Evolutionary conservation across 2,113 vertebrate genomes (phyloP).

Genomic region (Atherinomorus stipes): DNA sequence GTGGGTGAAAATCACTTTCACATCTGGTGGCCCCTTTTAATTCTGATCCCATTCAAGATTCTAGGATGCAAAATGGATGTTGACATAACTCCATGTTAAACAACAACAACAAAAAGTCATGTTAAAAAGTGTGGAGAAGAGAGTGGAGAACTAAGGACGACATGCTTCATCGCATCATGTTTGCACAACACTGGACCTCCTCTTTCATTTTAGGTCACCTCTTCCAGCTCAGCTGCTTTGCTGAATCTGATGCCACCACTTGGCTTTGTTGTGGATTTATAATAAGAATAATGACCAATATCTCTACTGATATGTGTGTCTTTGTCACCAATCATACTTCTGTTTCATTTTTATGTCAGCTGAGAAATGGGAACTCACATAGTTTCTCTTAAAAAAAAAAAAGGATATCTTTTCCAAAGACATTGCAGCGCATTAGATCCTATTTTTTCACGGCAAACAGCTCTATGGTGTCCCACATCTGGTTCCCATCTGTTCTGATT

Average conservation of each 20-base stretch:
- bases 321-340: not conserved
- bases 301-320: not conserved
- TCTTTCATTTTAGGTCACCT: conserved; percentile 30
- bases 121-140: not conserved
- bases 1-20: conserved; percentile 8
- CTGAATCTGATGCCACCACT: conserved; percentile 4
- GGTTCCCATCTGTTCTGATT: conserved; percentile 37
- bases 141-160: not conserved
- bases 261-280: not conserved
- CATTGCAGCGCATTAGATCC: not conserved
- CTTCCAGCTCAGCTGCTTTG: conserved; percentile 15
- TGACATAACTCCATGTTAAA: not conserved
- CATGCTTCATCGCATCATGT: not conserved
- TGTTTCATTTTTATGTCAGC: not conserved
- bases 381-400: too few species aligned
- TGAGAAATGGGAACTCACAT: not conserved
- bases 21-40: conserved; percentile 21
- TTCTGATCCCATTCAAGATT: not conserved
- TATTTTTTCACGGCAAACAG: not conserved
- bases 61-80: not conserved
- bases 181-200: conserved; percentile 17
- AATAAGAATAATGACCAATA: conserved; percentile 7
- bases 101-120: too few species aligned
- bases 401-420: too few species aligned
- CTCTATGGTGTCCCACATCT: conserved; percentile 30